Base-by-base conservation (phyloP, 2,797 vertebrate species). In the Pelobates cultripes region DNA sequence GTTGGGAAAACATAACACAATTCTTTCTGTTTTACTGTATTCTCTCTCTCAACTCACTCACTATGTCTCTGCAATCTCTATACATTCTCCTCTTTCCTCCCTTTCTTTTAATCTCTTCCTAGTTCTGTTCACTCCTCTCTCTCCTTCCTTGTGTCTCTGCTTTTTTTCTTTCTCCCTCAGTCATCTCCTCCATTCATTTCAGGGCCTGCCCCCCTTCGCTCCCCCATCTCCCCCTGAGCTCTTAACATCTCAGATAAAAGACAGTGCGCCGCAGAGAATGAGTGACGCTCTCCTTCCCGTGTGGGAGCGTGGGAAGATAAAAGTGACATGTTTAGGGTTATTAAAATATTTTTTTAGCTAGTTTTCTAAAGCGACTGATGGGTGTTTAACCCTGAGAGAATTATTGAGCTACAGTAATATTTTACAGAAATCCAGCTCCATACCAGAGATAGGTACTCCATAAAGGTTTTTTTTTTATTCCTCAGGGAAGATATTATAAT, bases 311-410 rank as follows among this genome's bases (percentile, higher is more conserved):
- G 67, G 82, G 82, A 83, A 83, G 82, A 83, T 83, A 79, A 83
- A 83, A 83, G 82, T 83, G 82, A 83, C 82, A 83, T 83, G 82
- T 79, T 83, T 83, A 83, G 77, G 77, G 82, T 83, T 83, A 83
- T 83, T 83, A 83, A 79, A 79, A 83, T 83, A 83, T 72, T 77
- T 82, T 77, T 83, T 75, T 70, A 66, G 72, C 55, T 69, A 70
- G 57, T 79, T 79, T 79, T 79, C 66, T 70, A 78, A 79, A 75
- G 72, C 66, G 42, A 70, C 66, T 79, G 77, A 79, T 15, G 71
- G 66, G 76, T 78, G 41, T 43, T 83, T 83, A 83, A 83, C 82
- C 71, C 72, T 79, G 41, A 70, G 51, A 45, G 14, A 45, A n/a
- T 43, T 7, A 64, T 14, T 5, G 17, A 4, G 61, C 61, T 28